Base-by-base conservation (phyloP, 1,140 invertebrate genomes). In the Penaeus chinensis region DNA sequence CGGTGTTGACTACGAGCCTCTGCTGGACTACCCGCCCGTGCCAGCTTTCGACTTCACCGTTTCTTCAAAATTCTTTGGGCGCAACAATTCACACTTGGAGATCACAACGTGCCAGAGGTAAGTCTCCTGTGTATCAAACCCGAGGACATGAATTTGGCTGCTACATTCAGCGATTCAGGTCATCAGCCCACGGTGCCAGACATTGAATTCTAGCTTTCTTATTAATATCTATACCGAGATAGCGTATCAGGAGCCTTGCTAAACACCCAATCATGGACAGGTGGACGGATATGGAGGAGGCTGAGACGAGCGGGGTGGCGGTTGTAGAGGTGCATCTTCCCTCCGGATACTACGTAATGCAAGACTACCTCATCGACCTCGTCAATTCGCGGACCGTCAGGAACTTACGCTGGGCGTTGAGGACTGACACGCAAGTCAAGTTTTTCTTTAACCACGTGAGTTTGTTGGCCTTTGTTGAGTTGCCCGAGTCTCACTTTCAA, bases 271-370 rank as follows among this genome's bases (percentile, higher is more conserved):
- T 47, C 19, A 19, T 80, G 22, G 54, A 18, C 65, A 90, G 90
- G 42, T 90, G 90, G 90, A 87, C 81, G 2, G 61, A 96, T 87
- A 80, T 93, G 2, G 93, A 95, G 47, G 97, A 98, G 93, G 96
- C 96, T 0, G 92, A 88, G 66, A 91, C 88, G n/a, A 94, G 93
- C 88, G 94, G 94, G 10, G 90, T 94, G 42, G 92, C 94, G 19
- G 93, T 94, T 0, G 90, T 95, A 54, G 94, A 94, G 90, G 91
- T 95, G 18, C 93, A 94, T 66, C 91, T 94, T 19, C 94, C 94
- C 4, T 93, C 94, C 20, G 94, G 94, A 13, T 95, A 94, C 91
- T 91, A 93, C 19, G 91, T 93, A 11, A 92, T 92, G 90, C 93
- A 93, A 85, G 91, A 93, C 71, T 92, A 92, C 11, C 91, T 94